Evolutionary conservation across 2,888 invertebrate species (phyloP), one percentile per base, ranked within the genome.

Genomic region (Cetonia aurata): DNA sequence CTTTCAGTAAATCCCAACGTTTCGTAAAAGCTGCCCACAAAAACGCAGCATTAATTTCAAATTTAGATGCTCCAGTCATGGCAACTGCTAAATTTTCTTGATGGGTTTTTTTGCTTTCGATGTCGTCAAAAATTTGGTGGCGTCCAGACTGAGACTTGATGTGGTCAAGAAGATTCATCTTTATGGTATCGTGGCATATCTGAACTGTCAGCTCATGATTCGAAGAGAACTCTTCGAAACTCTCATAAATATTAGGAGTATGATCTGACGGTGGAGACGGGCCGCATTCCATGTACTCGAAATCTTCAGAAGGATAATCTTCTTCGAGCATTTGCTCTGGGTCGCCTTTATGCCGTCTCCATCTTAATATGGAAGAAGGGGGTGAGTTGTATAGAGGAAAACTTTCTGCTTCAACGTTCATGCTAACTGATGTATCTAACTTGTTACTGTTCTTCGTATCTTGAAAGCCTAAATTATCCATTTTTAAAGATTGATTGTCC

Each of bases 241-340:
- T 93, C 82, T 94, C 93, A 85, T 93, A 93, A 86, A 93, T 90
- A 82, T 92, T 92, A 76, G 93, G 92, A 53, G 92, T 92, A 84
- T 92, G 92, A 83, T 94, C 93, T 71, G 93, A 91, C 37, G 93
- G 93, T 8, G 93, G 93, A 15, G 93, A 92, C 46, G 92, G 92
- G 70, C 93, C 93, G 78, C 91, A 92, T 82, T 93, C 92, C 87
- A 93, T 92, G 83, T 91, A 92, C 83, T 91, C 91, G 83, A 91
- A 90, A 84, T 91, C 91, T 55, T 88, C 89, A 78, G 91, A 89
- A 73, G 91, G 90, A 81, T 88, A 89, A 81, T 90, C 91, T 74
- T 91, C 88, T 80, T 91, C 91, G 77, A 91, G 87, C 83, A 89
- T 80, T 48, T 80, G 79, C 71, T 83, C 83, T 12, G 83, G 82